phyloP scores from a whole-genome alignment of 2,888 invertebrate genomes.

The Pristionchus fissidentatus region DNA sequence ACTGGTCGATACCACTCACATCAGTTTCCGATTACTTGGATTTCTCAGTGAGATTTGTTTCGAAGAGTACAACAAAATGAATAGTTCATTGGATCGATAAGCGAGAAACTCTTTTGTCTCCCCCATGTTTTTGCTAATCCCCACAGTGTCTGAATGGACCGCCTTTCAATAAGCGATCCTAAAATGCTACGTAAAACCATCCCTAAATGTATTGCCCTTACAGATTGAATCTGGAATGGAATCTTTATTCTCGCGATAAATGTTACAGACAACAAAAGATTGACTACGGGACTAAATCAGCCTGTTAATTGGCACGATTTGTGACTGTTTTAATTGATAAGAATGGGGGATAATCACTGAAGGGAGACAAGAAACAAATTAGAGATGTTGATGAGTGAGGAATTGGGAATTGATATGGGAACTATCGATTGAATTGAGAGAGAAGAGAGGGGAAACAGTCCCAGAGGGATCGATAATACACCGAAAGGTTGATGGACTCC shows the following conservation, averaged over 20 bases:
- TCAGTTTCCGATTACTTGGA: too few species aligned
- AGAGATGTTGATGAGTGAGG: conserved; percentile 28
- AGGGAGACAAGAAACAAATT: background rate
- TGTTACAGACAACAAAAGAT: background rate
- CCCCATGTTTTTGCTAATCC: too few species aligned
- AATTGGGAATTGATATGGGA: conserved; percentile 19
- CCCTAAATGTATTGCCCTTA: too few species aligned
- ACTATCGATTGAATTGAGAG: background rate
- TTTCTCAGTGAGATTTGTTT: too few species aligned
- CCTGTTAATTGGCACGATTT: conserved; percentile 1
- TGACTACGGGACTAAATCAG: conserved; percentile 15
- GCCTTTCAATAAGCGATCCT: too few species aligned
- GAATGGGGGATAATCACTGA: background rate
- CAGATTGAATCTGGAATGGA: too few species aligned
- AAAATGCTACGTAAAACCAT: too few species aligned
- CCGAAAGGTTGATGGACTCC: background rate
- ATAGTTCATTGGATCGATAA: too few species aligned
- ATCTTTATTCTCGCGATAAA: background rate
- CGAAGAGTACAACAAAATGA: too few species aligned
- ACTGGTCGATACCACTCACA: too few species aligned
- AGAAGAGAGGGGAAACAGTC: background rate
- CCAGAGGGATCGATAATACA: conserved; percentile 12
- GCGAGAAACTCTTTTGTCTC: too few species aligned
- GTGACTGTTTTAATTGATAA: conserved; percentile 26
- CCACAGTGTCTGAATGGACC: too few species aligned